Conservation (phyloP, 2,888 invertebrate genomes). For the Cosmia trapezina region DNA sequence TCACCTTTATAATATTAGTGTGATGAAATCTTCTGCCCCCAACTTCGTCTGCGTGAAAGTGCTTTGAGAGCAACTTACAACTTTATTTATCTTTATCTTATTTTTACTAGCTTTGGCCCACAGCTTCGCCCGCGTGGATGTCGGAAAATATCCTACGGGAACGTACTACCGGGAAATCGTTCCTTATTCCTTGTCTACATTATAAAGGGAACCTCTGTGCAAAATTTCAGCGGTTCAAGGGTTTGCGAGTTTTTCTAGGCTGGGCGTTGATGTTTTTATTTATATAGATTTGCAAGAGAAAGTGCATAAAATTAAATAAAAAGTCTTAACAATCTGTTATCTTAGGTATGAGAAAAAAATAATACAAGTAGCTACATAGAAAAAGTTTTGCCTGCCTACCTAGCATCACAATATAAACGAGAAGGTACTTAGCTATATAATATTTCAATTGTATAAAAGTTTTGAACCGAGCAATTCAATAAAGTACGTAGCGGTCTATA, state of each 20-base stretch:
- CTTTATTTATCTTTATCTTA: not conserved
- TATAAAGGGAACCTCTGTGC: too few relatives aligned
- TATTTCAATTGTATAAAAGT: slow-evolving; percentile 31
- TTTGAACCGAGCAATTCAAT: slow-evolving; percentile 14
- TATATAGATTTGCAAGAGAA: not conserved
- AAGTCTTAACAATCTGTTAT: not conserved
- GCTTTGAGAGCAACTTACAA: not conserved
- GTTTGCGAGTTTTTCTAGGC: too few relatives aligned
- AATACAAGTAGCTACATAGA: not conserved
- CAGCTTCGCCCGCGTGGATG: too few relatives aligned
- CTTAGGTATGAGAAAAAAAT: not conserved
- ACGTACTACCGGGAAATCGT: too few relatives aligned
- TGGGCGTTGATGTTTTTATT: too few relatives aligned
- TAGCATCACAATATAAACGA: not conserved
- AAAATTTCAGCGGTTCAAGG: too few relatives aligned
- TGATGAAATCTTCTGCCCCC: too few relatives aligned
- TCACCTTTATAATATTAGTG: too few relatives aligned
- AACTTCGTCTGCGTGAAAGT: too few relatives aligned
- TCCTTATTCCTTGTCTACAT: too few relatives aligned
- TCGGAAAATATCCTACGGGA: too few relatives aligned
- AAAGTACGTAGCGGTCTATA: slow-evolving; percentile 38
- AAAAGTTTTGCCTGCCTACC: not conserved
- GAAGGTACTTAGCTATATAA: not conserved
- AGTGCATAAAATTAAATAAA: not conserved
- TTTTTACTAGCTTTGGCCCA: not conserved